A percentile compares a stretch with the other conserved stretches of the same genome.
phyloP scores from a whole-genome alignment of 2,797 vertebrate species.

The Ibycter americanus region DNA sequence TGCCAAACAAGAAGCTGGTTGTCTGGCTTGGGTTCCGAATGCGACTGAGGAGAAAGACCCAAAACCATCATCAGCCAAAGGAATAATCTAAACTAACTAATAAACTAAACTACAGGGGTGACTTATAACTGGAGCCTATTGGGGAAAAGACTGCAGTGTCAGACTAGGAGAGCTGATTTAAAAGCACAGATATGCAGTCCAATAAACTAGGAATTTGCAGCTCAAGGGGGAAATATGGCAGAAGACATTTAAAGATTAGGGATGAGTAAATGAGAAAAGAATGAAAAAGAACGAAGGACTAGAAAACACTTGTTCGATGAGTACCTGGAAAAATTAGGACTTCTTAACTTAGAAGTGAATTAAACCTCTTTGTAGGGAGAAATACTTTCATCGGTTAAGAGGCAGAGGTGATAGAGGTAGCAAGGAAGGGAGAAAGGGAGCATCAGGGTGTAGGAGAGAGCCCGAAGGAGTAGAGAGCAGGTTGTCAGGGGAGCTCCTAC shows the following conservation, averaged over 20 bases:
- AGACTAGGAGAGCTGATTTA: neutral
- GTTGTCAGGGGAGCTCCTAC: neutral
- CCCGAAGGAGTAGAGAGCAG: neutral
- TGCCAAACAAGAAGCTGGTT: neutral
- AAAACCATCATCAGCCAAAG: neutral
- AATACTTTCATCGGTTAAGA: neutral
- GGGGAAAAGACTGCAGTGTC: neutral
- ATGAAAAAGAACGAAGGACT: neutral
- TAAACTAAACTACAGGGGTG: neutral
- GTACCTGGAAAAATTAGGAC: neutral
- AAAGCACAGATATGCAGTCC: neutral
- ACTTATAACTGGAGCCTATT: neutral
- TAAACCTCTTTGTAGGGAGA: neutral
- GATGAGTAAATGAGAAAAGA: neutral
- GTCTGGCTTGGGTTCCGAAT: neutral
- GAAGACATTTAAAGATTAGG: neutral
- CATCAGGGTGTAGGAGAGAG: neutral
- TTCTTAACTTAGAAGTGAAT: neutral
- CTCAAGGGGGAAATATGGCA: neutral
- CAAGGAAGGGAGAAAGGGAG: neutral
- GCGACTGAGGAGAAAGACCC: neutral
- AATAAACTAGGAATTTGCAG: neutral
- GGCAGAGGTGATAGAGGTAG: neutral
- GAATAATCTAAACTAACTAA: neutral
- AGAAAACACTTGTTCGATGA: neutral